Percentiles rank a stretch among this genome's conserved stretches.
Evolutionary conservation across 2,113 vertebrate genomes (phyloP).

Genomic region (Salvelinus fontinalis): DNA sequence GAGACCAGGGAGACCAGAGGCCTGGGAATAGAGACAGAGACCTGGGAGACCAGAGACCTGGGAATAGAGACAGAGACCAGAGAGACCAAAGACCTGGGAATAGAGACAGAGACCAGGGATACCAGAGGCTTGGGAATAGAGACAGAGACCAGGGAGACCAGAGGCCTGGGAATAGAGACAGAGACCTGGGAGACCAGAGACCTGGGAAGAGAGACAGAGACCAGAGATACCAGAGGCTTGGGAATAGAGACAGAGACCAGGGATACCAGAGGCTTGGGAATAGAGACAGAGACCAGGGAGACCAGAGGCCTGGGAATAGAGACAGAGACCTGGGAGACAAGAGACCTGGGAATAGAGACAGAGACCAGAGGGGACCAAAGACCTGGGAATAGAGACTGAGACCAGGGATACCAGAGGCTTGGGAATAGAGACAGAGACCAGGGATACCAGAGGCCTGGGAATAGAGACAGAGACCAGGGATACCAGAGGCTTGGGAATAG

Average conservation of each 20-base stretch:
- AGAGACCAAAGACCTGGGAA: constrained; percentile 26
- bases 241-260: no score
- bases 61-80: constrained; percentile 3
- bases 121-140: constrained; percentile 26
- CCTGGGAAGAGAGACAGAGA: constrained; percentile 18
- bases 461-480: neutral
- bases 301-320: constrained; percentile 26
- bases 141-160: neutral
- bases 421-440: constrained; percentile 8
- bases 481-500: constrained; percentile 23
- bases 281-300: neutral
- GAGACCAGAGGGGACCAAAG: no score
- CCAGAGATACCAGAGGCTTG: neutral
- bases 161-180: neutral
- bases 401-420: constrained; percentile 6
- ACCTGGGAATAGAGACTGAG: no score
- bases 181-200: neutral
- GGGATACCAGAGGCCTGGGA: constrained; percentile 19
- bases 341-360: constrained; percentile 28
- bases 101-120: neutral
- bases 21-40: constrained; percentile 17
- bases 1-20: no score
- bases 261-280: constrained; percentile 16
- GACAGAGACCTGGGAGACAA: neutral
- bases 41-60: constrained; percentile 20